Conservation (phyloP, 2,797 vertebrate species). For the Botia almorhae region DNA sequence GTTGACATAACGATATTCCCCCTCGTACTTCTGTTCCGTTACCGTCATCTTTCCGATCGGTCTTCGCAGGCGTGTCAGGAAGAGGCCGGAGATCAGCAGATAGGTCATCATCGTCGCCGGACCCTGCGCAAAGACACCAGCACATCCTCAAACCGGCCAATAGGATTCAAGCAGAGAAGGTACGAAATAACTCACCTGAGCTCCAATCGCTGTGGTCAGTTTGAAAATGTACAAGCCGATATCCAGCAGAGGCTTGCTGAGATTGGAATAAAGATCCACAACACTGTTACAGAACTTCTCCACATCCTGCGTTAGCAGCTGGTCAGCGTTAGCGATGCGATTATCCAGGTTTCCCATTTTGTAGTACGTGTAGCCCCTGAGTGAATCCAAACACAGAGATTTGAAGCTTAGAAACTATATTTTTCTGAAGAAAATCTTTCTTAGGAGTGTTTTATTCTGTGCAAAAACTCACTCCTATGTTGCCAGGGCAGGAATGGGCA, state of each 20-base stretch:
- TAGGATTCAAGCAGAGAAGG: not conserved
- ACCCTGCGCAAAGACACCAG: slow-evolving; percentile 75
- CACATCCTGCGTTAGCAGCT: slow-evolving; percentile 97
- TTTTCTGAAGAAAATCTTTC: no score
- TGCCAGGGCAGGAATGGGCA: no score
- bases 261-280: slow-evolving; percentile 97
- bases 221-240: slow-evolving; percentile 97
- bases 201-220: slow-evolving; percentile 93
- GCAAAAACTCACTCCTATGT: no score
- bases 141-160: not conserved
- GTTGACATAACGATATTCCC: slow-evolving; percentile 96
- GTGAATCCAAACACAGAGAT: slow-evolving; percentile 29
- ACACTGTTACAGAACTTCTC: slow-evolving; percentile 99
- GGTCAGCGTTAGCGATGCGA: slow-evolving; percentile 96
- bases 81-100: slow-evolving; percentile 91
- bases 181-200: slow-evolving; percentile 81
- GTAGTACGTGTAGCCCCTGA: slow-evolving; percentile 93
- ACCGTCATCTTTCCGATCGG: slow-evolving; percentile 98
- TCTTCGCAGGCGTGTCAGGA: slow-evolving; percentile 91
- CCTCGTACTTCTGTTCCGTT: slow-evolving; percentile 92
- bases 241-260: slow-evolving; percentile 98
- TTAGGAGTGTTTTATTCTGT: no score
- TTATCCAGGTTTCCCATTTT: slow-evolving; percentile 99
- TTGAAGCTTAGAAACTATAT: not conserved
- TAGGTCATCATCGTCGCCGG: slow-evolving; percentile 94